These are phyloP conservation scores for Rhopalosiphum maidis DNA, from an alignment of 1,140 invertebrate genomes.

Conservation along the genomic window DNA sequence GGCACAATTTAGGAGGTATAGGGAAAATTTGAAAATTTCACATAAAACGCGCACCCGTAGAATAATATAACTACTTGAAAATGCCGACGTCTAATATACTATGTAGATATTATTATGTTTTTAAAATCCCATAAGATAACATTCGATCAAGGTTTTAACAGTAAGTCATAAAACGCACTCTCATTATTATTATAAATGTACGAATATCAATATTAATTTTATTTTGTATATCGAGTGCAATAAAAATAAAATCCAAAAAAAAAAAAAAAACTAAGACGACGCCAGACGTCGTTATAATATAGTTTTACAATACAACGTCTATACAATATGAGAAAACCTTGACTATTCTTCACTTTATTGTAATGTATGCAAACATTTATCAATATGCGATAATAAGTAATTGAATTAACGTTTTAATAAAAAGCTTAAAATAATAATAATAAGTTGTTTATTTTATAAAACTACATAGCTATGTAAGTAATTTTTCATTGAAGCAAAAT, in stretches of 20 bases:
- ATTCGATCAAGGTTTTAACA: background rate
- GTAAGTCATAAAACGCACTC: constrained; percentile 19
- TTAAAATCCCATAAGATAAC: background rate
- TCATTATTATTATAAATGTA: background rate
- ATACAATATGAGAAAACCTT: constrained; percentile 12
- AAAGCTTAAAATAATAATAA: background rate
- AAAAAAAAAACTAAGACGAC: background rate
- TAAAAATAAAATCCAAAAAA: constrained; percentile 21
- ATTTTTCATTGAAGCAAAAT: background rate
- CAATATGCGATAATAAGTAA: constrained; percentile 13
- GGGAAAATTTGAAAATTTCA: background rate
- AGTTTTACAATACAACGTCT: background rate
- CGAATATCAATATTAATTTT: background rate
- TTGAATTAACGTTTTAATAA: background rate
- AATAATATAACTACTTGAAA: background rate
- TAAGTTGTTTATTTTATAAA: background rate
- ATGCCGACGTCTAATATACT: background rate
- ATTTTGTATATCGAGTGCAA: background rate
- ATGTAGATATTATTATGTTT: background rate
- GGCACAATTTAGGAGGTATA: background rate
- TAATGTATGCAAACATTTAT: background rate
- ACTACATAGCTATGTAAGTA: background rate
- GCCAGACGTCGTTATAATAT: background rate
- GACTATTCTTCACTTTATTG: background rate
- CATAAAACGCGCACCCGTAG: background rate